A percentile compares a stretch with the other conserved stretches of the same genome.
phyloP scores from a whole-genome alignment of 2,888 invertebrate species.

The Protophormia terraenovae region DNA sequence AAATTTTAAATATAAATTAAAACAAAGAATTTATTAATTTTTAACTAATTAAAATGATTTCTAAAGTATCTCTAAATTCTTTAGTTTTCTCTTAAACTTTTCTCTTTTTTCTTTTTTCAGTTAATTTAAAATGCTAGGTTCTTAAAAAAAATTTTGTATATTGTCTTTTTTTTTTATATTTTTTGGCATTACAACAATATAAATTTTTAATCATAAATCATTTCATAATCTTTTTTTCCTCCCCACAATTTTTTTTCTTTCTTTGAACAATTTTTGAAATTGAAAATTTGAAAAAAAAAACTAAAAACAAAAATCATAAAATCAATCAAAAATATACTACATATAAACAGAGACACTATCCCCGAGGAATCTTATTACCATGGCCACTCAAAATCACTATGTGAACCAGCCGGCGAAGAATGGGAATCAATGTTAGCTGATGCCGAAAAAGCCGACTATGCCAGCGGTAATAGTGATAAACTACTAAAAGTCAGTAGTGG shows the following conservation, averaged over 20 bases:
- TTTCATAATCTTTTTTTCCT: constrained; percentile 47
- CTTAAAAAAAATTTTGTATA: background rate
- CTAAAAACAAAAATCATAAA: constrained; percentile 35
- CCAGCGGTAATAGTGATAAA: constrained; percentile 69
- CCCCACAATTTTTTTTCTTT: constrained; percentile 36
- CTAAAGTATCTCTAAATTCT: background rate
- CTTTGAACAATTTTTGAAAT: too few species aligned
- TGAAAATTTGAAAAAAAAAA: constrained; percentile 25
- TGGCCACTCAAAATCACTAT: constrained; percentile 84
- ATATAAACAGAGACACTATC: constrained; percentile 85
- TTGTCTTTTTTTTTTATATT: background rate
- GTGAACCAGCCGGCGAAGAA: constrained; percentile 83
- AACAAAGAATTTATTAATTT: background rate
- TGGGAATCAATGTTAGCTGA: constrained; percentile 79
- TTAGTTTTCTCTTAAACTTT: background rate
- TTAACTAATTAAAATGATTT: background rate
- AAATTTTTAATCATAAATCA: constrained; percentile 15
- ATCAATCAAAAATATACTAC: constrained; percentile 5
- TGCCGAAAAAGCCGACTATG: constrained; percentile 71
- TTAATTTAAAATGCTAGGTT: background rate
- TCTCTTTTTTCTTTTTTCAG: background rate
- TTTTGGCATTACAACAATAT: background rate
- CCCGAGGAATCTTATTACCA: constrained; percentile 85
- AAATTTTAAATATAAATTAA: background rate
- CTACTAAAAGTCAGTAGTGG: constrained; percentile 73